Conservation (phyloP, 37 sponge, comb jelly and placozoan species). For the Crambe crambe region DNA sequence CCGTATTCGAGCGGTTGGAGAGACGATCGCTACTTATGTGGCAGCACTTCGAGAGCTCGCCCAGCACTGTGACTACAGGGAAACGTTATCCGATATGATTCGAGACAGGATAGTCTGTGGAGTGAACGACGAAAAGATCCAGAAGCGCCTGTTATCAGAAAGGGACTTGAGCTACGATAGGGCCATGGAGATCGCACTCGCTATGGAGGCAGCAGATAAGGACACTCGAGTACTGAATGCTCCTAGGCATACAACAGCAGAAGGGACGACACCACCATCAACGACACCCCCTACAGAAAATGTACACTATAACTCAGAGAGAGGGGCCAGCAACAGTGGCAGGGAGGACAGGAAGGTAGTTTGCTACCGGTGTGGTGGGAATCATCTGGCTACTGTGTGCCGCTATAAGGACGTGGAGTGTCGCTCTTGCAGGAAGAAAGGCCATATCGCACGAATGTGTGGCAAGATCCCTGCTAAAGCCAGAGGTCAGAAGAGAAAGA, state of each 20-base stretch:
- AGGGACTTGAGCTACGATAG: conserved; percentile 19
- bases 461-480: no score
- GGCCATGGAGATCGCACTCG: conserved; percentile 35
- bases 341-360: background rate
- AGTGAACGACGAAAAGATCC: conserved; percentile 12
- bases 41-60: background rate
- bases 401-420: conserved; percentile 1
- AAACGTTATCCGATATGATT: background rate
- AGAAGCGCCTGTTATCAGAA: conserved; percentile 30
- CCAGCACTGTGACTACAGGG: conserved; percentile 5
- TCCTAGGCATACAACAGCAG: background rate
- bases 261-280: no score
- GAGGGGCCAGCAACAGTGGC: background rate
- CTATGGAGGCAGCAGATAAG: conserved; percentile 36
- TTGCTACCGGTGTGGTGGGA: conserved; percentile 14
- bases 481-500: no score
- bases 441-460: conserved; percentile 23
- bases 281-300: background rate
- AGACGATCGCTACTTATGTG: conserved; percentile 12
- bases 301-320: background rate
- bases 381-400: background rate
- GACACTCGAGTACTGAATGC: background rate
- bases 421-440: conserved; percentile 4
- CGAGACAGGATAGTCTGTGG: conserved; percentile 30
- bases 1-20: conserved; percentile 3